Evolutionary conservation across 2,113 vertebrate genomes (phyloP).

Genomic region (Periophthalmus modestus): DNA sequence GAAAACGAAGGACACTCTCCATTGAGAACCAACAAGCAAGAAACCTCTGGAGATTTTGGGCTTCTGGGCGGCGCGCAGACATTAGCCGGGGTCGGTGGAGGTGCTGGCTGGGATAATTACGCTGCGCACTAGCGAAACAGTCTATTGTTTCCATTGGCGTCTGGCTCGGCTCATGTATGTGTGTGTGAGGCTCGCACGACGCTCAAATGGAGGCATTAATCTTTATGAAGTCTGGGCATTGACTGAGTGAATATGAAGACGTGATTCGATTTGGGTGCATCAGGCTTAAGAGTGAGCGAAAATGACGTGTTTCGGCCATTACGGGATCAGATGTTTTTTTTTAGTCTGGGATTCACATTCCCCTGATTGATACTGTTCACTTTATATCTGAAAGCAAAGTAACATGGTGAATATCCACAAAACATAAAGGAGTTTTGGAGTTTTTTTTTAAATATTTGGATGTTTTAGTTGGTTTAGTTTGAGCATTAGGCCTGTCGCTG

Average conservation of each 20-base stretch:
- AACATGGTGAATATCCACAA: neutral
- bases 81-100: constrained; percentile 21
- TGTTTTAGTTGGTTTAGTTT: neutral
- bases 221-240: constrained; percentile 12
- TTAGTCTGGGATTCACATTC: constrained; percentile 3
- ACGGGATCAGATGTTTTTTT: constrained; percentile 1
- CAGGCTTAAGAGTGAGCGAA: constrained; percentile 11
- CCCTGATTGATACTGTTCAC: neutral
- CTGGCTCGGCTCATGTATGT: neutral
- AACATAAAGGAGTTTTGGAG: neutral
- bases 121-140: constrained; percentile 7
- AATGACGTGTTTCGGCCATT: constrained; percentile 13
- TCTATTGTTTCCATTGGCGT: constrained; percentile 8
- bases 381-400: constrained; percentile 5
- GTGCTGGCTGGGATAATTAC: constrained; percentile 35
- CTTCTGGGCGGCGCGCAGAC: constrained; percentile 24
- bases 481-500: neutral
- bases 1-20: constrained; percentile 47
- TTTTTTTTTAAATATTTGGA: neutral
- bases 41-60: constrained; percentile 15
- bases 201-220: constrained; percentile 12
- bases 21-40: constrained; percentile 36
- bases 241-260: constrained; percentile 9
- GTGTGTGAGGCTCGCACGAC: neutral
- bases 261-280: constrained; percentile 13